Evolutionary conservation across 2,888 invertebrate species (phyloP).

Genomic region (Apeira syringaria): DNA sequence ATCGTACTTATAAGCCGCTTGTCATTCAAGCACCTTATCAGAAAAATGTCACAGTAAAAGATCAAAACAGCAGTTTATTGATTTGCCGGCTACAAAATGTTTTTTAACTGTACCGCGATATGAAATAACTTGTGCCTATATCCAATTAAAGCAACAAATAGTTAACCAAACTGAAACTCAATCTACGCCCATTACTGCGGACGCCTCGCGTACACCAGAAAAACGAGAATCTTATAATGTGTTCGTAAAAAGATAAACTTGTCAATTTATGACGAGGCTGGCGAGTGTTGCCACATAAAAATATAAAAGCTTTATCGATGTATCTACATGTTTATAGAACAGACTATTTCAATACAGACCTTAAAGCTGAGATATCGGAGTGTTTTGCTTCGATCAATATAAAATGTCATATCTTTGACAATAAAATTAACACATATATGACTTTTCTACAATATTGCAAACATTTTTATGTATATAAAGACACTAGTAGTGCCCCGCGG

Average conservation of each 20-base stretch:
- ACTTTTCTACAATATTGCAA: too few species aligned
- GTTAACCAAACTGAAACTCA: constrained; percentile 30
- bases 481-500: too few species aligned
- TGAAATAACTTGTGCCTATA: constrained; percentile 24
- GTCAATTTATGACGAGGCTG: constrained; percentile 37
- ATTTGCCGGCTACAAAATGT: constrained; percentile 18
- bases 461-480: too few species aligned
- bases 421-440: too few species aligned
- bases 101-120: constrained; percentile 13
- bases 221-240: constrained; percentile 33
- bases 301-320: constrained; percentile 27
- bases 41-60: constrained; percentile 12
- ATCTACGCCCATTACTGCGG: constrained; percentile 30
- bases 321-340: constrained; percentile 24
- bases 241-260: constrained; percentile 35
- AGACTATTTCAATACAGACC: constrained; percentile 1
- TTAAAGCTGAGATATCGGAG: not conserved
- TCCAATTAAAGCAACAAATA: constrained; percentile 33
- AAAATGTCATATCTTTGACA: not conserved
- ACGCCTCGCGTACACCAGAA: constrained; percentile 21
- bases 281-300: constrained; percentile 27
- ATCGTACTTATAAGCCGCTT: too few species aligned
- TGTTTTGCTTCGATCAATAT: not conserved
- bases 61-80: constrained; percentile 14
- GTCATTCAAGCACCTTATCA: too few species aligned